phyloP scores from a whole-genome alignment of 2,113 vertebrate species.

The Naja naja region DNA sequence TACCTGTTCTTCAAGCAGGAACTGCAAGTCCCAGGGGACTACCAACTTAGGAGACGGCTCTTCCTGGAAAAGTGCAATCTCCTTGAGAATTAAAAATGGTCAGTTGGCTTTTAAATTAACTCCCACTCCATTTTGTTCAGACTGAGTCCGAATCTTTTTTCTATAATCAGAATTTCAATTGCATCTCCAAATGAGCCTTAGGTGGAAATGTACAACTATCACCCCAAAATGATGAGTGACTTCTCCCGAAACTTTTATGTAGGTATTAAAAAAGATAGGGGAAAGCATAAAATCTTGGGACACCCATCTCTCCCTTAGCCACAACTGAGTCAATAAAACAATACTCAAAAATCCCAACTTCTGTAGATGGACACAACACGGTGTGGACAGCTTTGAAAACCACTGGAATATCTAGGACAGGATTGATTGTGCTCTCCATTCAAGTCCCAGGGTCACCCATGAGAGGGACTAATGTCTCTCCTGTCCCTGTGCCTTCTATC shows the following conservation, averaged over 20 bases:
- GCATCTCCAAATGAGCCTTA: neutral
- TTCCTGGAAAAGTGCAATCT: neutral
- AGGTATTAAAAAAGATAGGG: neutral
- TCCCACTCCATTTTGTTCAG: neutral
- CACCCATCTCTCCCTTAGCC: neutral
- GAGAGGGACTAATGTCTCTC: neutral
- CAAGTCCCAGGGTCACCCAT: neutral
- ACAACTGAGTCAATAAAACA: neutral
- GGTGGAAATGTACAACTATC: neutral
- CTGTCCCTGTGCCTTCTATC: neutral
- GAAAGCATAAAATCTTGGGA: neutral
- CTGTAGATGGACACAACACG: neutral
- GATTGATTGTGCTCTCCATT: neutral
- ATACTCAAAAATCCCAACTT: neutral
- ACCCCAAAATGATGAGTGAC: neutral
- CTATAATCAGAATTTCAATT: neutral
- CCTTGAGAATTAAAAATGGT: neutral
- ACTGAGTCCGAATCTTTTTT: neutral
- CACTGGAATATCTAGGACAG: neutral
- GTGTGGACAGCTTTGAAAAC: neutral
- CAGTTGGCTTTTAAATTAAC: neutral
- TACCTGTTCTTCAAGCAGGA: neutral
- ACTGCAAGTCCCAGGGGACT: neutral
- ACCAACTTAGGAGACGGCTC: neutral
- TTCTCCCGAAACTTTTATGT: neutral